These are phyloP conservation scores for Urocolius indicus DNA, from an alignment of 2,113 vertebrate genomes.

Conservation along the genomic window DNA sequence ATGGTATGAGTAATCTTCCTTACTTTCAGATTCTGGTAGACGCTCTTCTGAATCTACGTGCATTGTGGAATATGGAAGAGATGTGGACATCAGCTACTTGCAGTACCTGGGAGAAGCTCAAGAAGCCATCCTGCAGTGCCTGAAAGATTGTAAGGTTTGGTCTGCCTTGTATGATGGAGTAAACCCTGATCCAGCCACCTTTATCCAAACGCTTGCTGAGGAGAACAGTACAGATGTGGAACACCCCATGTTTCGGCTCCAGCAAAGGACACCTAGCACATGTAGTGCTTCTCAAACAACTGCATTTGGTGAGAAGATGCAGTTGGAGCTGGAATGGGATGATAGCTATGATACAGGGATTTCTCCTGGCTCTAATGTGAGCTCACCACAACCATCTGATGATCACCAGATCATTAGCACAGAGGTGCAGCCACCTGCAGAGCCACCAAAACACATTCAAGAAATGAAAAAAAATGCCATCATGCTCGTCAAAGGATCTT, in stretches of 20 bases:
- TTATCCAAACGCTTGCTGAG: slow-evolving; percentile 79
- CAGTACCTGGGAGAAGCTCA: slow-evolving; percentile 94
- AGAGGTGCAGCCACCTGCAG: slow-evolving; percentile 43
- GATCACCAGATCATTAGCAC: no score
- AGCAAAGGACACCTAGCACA: slow-evolving; percentile 6
- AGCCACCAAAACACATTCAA: slow-evolving; percentile 91
- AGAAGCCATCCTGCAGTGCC: slow-evolving; percentile 83
- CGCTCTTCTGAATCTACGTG: slow-evolving; percentile 76
- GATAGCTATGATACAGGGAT: slow-evolving; percentile 92
- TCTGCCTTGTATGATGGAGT: slow-evolving; percentile 92
- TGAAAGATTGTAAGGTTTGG: slow-evolving; percentile 89
- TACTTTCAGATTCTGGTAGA: slow-evolving; percentile 65
- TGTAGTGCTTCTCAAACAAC: slow-evolving; percentile 3
- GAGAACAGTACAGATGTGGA: slow-evolving; percentile 55
- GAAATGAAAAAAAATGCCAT: slow-evolving; percentile 92
- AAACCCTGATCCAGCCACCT: slow-evolving; percentile 85
- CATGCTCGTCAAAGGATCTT: slow-evolving; percentile 90
- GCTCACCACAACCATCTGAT: slow-evolving; percentile 26
- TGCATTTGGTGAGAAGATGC: slow-evolving; percentile 67
- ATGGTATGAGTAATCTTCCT: not conserved
- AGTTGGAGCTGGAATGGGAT: slow-evolving; percentile 94
- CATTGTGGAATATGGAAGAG: slow-evolving; percentile 86
- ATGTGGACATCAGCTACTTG: slow-evolving; percentile 93
- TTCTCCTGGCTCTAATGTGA: slow-evolving; percentile 71
- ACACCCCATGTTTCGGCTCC: slow-evolving; percentile 28